phyloP scores from a whole-genome alignment of 2,113 vertebrate genomes.

The Ascaphus truei region DNA sequence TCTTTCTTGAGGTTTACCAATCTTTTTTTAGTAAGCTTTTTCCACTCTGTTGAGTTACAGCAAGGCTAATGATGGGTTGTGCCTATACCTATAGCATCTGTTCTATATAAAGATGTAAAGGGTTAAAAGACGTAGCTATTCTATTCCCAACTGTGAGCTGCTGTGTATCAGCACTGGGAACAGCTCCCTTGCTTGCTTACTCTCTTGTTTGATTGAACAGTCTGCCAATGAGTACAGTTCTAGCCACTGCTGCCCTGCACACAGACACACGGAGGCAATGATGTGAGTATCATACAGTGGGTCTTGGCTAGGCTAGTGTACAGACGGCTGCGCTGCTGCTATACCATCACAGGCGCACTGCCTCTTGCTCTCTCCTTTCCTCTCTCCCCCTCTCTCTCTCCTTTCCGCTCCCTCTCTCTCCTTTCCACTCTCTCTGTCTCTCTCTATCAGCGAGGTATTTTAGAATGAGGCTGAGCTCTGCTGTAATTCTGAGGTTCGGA shows the following conservation, averaged over 20 bases:
- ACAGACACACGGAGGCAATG: constrained; percentile 60
- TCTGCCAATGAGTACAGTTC: not conserved
- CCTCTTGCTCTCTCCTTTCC: constrained; percentile 54
- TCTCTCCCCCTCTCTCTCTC: constrained; percentile 51
- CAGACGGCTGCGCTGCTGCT: constrained; percentile 26
- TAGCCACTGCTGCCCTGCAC: constrained; percentile 44
- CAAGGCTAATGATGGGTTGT: not conserved
- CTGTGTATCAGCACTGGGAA: constrained; percentile 2
- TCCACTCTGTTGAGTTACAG: not conserved
- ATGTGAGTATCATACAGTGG: constrained; percentile 77
- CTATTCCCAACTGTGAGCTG: not conserved
- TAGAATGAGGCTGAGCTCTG: constrained; percentile 35
- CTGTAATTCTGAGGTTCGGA: constrained; percentile 29
- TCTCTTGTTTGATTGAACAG: not conserved
- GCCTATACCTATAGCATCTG: not conserved
- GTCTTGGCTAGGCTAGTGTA: constrained; percentile 38
- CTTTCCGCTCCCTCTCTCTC: constrained; percentile 35
- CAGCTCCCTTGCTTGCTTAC: not conserved
- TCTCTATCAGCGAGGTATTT: constrained; percentile 38
- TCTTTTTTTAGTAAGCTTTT: too few relatives aligned
- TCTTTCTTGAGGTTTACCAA: too few relatives aligned
- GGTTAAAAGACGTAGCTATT: not conserved
- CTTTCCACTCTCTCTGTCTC: constrained; percentile 57
- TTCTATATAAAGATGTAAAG: not conserved
- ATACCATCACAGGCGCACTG: constrained; percentile 58